phyloP scores from a whole-genome alignment of 2,797 vertebrate genomes.

The Acipenser ruthenus region DNA sequence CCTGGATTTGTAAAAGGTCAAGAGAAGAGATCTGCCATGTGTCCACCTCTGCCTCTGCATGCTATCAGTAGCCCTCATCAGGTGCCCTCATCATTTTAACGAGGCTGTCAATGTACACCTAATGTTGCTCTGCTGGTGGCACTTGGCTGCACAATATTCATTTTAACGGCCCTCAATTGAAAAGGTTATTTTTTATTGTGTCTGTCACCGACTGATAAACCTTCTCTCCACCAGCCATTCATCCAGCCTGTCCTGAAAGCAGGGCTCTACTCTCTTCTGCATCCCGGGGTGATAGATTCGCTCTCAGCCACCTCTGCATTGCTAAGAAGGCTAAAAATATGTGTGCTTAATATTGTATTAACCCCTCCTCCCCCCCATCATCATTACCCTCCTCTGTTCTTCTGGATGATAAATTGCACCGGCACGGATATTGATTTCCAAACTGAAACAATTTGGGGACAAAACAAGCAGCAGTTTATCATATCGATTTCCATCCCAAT shows the following conservation, averaged over 20 bases:
- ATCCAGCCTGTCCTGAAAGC: conserved; percentile 21
- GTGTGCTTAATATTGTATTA: conserved; percentile 53
- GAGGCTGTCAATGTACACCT: conserved; percentile 57
- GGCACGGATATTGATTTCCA: conserved; percentile 67
- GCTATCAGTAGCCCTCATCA: conserved; percentile 56
- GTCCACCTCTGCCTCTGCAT: conserved; percentile 37
- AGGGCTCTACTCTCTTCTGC: not conserved
- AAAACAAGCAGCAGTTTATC: conserved; percentile 76
- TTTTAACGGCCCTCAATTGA: conserved; percentile 46
- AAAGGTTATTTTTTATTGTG: conserved; percentile 70
- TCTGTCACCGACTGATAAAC: conserved; percentile 68
- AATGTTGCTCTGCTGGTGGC: conserved; percentile 53
- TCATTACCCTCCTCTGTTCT: conserved; percentile 1
- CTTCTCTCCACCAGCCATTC: conserved; percentile 49
- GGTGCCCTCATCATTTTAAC: conserved; percentile 62
- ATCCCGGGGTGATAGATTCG: conserved; percentile 15
- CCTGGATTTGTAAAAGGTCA: conserved; percentile 44
- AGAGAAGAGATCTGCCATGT: conserved; percentile 32
- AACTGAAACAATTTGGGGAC: conserved; percentile 76
- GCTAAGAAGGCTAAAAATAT: conserved; percentile 32
- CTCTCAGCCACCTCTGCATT: conserved; percentile 12
- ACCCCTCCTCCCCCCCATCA: conserved; percentile 41
- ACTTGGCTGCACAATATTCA: conserved; percentile 62
- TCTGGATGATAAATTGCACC: conserved; percentile 60
- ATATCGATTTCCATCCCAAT: conserved; percentile 69